Base-by-base conservation (phyloP, 53 echinoderm and acorn worm genomes). In the Echinarachnius parma region DNA sequence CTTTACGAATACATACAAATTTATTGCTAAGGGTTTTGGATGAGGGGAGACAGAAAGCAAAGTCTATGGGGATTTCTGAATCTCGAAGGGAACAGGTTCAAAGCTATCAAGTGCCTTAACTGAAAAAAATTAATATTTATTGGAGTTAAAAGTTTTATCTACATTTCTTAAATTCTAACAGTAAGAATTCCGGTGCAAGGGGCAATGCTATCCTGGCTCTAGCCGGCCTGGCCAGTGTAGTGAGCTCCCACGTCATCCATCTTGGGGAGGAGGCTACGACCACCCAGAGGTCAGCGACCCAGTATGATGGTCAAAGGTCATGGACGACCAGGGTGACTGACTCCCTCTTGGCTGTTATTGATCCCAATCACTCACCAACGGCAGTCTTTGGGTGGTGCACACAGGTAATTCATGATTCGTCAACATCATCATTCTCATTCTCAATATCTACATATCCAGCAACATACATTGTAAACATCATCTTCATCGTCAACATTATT, bases 141-240 rank as follows among this genome's bases (percentile, higher is more conserved):
- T n/a, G n/a, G n/a, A n/a, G n/a, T n/a, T n/a, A n/a, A n/a, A n/a
- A n/a, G n/a, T n/a, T n/a, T n/a, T n/a, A n/a, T n/a, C n/a, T n/a
- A n/a, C n/a, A n/a, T n/a, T n/a, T n/a, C n/a, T 55, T 55, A 3
- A 27, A 50, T 30, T 18, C 27, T 47, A 47, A 11, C 61, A 80
- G 80, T 24, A 50, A 66, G 10, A 81, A 74, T 37, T 37, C 74
- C 9, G 42, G 48, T 54, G 52, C 69, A 2, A 72, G 42, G 54
- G 59, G 48, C 25, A 81, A 81, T 64, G 72, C 81, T 4, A 18
- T 81, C 9, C 50, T 81, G 5, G 81, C 81, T 36, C 19, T 81
- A 33, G 74, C 75, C 34, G 60, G 74, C 2, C 52, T 81, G 35
- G 74, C 81, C 4, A 24, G 30, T 50, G 52, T 49, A 15, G 54